Evolutionary conservation across 2,797 vertebrate species (phyloP).

Genomic region (Channallabes apus): DNA sequence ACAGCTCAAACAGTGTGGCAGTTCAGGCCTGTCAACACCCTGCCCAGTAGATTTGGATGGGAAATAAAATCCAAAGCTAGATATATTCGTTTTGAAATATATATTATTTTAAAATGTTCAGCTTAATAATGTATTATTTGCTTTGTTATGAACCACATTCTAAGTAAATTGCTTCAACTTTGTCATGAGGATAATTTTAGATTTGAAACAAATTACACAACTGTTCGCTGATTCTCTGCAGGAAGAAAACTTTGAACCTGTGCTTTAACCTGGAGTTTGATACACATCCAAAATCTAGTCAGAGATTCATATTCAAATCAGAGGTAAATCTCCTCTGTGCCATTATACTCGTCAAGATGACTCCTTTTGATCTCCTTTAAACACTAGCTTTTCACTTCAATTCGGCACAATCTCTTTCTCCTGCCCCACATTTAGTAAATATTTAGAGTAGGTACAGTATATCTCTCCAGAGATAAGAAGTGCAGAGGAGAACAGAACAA

Average conservation of each 20-base stretch:
- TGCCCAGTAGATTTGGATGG: background rate
- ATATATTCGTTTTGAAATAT: background rate
- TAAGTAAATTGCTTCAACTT: background rate
- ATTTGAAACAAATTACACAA: background rate
- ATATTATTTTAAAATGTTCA: background rate
- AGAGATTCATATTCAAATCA: slow-evolving; percentile 45
- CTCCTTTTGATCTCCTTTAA: slow-evolving; percentile 32
- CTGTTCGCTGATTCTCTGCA: slow-evolving; percentile 3
- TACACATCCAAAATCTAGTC: background rate
- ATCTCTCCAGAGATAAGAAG: slow-evolving; percentile 40
- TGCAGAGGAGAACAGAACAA: slow-evolving; percentile 32
- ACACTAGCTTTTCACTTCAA: slow-evolving; percentile 6
- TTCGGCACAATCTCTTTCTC: slow-evolving; percentile 25
- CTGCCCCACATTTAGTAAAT: slow-evolving; percentile 47
- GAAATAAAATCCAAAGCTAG: background rate
- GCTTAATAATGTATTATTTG: background rate
- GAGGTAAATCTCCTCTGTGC: slow-evolving; percentile 38
- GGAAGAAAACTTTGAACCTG: background rate
- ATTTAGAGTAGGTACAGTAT: slow-evolving; percentile 40
- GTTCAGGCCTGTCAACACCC: background rate
- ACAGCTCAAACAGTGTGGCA: background rate
- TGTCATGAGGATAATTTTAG: background rate
- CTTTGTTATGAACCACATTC: background rate
- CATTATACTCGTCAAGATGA: slow-evolving; percentile 15
- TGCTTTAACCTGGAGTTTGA: slow-evolving; percentile 2